phyloP scores from a whole-genome alignment of 1,140 invertebrate genomes.

The Zaprionus lachaisei region DNA sequence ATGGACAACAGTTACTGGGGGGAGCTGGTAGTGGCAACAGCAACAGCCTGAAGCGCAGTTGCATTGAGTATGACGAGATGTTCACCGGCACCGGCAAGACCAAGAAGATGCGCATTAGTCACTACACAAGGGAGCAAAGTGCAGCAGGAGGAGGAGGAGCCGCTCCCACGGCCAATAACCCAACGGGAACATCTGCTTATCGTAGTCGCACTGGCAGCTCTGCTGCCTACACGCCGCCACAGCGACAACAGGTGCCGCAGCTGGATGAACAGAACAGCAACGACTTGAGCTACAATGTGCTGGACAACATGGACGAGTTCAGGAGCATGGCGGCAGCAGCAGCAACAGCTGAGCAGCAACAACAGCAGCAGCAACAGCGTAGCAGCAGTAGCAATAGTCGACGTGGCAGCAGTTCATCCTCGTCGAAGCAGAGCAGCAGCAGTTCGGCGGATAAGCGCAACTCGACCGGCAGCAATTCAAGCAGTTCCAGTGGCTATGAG shows the following conservation, averaged over 20 bases:
- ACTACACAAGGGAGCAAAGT: conserved; percentile 87
- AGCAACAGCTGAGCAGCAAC: conserved; percentile 34
- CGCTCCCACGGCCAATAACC: background rate
- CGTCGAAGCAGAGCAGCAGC: conserved; percentile 28
- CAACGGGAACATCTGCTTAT: conserved; percentile 44
- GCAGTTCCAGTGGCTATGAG: conserved; percentile 68
- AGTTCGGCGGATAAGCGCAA: conserved; percentile 60
- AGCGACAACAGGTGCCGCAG: conserved; percentile 57
- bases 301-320: conserved; percentile 79
- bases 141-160: conserved; percentile 9
- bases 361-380: conserved; percentile 44
- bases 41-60: conserved; percentile 80
- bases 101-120: conserved; percentile 93
- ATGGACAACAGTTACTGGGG: conserved; percentile 6
- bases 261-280: conserved; percentile 71
- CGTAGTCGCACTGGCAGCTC: conserved; percentile 45
- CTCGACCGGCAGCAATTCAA: conserved; percentile 69
- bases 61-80: conserved; percentile 86
- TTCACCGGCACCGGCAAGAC: conserved; percentile 78
- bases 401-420: conserved; percentile 36
- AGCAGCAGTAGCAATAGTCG: conserved; percentile 44
- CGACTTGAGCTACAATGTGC: conserved; percentile 78
- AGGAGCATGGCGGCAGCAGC: conserved; percentile 55
- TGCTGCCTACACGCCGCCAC: conserved; percentile 60
- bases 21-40: conserved; percentile 85